Percentiles rank a stretch among this genome's conserved stretches.
These are phyloP conservation scores for Conistra vaccinii DNA, from an alignment of 2,888 invertebrate species.

Conservation along the genomic window DNA sequence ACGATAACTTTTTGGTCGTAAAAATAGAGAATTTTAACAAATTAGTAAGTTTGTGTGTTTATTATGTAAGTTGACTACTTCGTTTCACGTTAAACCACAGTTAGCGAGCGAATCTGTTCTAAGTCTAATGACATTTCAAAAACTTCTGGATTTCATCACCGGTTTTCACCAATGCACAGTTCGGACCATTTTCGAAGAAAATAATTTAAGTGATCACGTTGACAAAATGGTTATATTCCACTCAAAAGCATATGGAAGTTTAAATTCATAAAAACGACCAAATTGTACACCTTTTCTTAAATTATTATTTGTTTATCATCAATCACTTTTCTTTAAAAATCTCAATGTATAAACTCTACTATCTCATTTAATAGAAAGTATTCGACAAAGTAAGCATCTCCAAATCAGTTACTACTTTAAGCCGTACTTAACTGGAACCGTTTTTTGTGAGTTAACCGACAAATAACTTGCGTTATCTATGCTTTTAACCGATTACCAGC, in stretches of 20 bases:
- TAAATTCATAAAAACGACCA: not conserved
- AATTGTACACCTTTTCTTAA: not conserved
- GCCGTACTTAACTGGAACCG: constrained; percentile 37
- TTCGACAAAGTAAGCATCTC: not conserved
- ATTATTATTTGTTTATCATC: not conserved
- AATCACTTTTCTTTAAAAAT: not conserved
- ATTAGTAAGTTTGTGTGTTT: not conserved
- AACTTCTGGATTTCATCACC: not conserved
- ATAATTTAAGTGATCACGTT: not conserved
- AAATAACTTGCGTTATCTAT: constrained; percentile 62
- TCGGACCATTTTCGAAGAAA: not conserved
- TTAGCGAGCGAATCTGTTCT: not conserved
- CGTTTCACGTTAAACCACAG: not conserved
- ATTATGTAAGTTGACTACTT: not conserved
- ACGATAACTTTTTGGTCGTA: not conserved
- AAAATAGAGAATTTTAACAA: constrained; percentile 2
- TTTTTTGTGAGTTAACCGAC: constrained; percentile 60
- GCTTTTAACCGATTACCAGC: constrained; percentile 66
- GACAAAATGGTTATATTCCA: not conserved
- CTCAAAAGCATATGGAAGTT: not conserved
- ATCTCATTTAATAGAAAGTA: constrained; percentile 21
- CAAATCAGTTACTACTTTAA: constrained; percentile 38
- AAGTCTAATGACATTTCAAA: not conserved
- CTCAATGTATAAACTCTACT: not conserved
- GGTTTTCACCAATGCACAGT: not conserved